Evolutionary conservation across 2,113 vertebrate species (phyloP).

Genomic region (Progne subis): DNA sequence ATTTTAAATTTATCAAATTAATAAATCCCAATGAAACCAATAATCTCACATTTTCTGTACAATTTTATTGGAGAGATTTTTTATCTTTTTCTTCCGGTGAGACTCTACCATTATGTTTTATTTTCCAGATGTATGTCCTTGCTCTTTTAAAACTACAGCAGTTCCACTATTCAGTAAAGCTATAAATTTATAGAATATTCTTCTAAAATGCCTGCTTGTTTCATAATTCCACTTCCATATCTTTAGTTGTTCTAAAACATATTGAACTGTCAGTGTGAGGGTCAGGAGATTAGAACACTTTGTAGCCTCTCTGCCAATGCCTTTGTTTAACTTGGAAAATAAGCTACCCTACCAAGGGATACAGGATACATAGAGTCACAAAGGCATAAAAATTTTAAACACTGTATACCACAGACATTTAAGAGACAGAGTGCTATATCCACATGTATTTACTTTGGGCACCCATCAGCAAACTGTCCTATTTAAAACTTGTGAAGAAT

Average conservation of each 20-base stretch:
- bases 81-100: conserved; percentile 61
- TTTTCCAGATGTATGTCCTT: conserved; percentile 74
- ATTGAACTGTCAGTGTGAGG: conserved; percentile 70
- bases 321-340: conserved; percentile 75
- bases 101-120: conserved; percentile 61
- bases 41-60: conserved; percentile 66
- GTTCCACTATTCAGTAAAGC: conserved; percentile 9
- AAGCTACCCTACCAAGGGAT: conserved; percentile 52
- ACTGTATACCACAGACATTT: neutral
- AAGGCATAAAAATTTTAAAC: conserved; percentile 60
- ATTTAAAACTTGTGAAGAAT: conserved; percentile 53
- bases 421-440: neutral
- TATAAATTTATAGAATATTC: conserved; percentile 70
- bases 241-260: conserved; percentile 74
- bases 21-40: conserved; percentile 79
- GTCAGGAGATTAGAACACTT: conserved; percentile 68
- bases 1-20: conserved; percentile 75
- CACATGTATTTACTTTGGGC: conserved; percentile 19
- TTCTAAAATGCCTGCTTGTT: conserved; percentile 63
- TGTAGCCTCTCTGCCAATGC: conserved; percentile 56
- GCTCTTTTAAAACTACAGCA: conserved; percentile 63
- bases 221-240: conserved; percentile 72
- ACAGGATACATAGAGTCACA: conserved; percentile 41
- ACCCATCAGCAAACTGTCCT: neutral
- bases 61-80: conserved; percentile 68